Conservation (phyloP, 2,888 invertebrate species). For the Tubulanus polymorphus region DNA sequence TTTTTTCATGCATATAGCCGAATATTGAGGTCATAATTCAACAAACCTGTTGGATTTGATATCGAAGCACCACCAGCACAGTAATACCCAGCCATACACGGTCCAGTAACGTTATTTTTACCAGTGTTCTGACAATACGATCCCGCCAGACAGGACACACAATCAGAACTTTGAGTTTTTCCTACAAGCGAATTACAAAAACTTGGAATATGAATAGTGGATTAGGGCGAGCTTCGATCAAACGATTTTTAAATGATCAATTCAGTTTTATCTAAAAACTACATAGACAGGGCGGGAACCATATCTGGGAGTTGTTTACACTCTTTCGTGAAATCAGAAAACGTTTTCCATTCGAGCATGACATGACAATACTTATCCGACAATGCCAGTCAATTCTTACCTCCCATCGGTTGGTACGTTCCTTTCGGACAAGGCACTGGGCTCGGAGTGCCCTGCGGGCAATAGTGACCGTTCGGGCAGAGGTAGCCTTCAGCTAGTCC, state of each 20-base stretch:
- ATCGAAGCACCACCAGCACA: conserved; percentile 32
- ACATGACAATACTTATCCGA: no score
- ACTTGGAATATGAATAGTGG: no score
- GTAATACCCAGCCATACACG: conserved; percentile 42
- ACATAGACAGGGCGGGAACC: no score
- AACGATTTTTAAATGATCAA: no score
- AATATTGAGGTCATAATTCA: no score
- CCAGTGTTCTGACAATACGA: conserved; percentile 33
- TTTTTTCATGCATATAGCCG: no score
- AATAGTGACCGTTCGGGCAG: conserved; percentile 45
- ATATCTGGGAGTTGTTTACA: no score
- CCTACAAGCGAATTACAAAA: conserved; percentile 23
- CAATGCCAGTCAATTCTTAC: conserved; percentile 22
- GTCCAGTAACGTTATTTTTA: conserved; percentile 27
- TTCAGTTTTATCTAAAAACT: no score
- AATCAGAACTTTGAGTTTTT: conserved; percentile 26
- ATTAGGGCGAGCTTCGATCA: no score
- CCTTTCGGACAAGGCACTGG: conserved; percentile 40
- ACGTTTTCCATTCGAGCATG: no score
- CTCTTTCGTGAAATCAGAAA: no score
- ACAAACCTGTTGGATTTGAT: conserved; percentile 47
- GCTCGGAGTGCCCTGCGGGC: conserved; percentile 36
- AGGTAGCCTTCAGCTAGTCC: conserved; percentile 35
- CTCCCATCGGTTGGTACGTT: conserved; percentile 37
- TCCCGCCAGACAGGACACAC: conserved; percentile 31